Evolutionary conservation across 2,888 invertebrate species (phyloP), one percentile per base, ranked within the genome.

Genomic region (Polyploca ridens): DNA sequence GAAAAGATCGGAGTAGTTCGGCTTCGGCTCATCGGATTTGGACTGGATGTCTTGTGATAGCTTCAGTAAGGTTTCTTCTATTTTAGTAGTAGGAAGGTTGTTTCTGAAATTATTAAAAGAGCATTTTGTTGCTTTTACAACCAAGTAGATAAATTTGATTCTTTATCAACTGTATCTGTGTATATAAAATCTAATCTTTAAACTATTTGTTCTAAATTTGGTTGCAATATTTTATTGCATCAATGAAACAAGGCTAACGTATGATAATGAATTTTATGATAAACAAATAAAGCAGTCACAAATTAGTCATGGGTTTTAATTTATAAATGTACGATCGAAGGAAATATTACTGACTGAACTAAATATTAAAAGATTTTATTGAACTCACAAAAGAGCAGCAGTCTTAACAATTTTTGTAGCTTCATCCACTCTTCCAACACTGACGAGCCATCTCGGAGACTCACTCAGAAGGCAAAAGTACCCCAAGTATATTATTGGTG

Each of bases 371-470:
- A n/a, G n/a, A 33, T n/a, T 19, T 5, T 16, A 58, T 41, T 14
- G 59, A 13, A 86, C 92, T 89, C 71, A 94, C 83, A 86, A 82
- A 65, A 88, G 87, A 0, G 97, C 97, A n/a, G 96, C 96, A 71
- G 90, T 95, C 74, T 95, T 95, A n/a, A 97, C 89, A 1, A 97
- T 94, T 60, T 83, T 84, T 0, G 96, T 91, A 0, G 97, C 96
- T 57, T 95, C 93, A 3, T 96, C 95, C 33, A 96, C 92, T 62
- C 94, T 91, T 0, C 97, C 97, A 0, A 96, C 95, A n/a, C 96
- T 96, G 68, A 97, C 90, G 44, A 97, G 90, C 97, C 97, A 98
- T 49, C 97, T 93, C 0, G 97, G 97, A 0, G 97, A 97, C 86
- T 98, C 97, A 0, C 96, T 96, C 35, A 97, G 86, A n/a, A 96